Evolutionary conservation across 2,797 vertebrate species (phyloP).

Genomic region (Bucorvus abyssinicus): DNA sequence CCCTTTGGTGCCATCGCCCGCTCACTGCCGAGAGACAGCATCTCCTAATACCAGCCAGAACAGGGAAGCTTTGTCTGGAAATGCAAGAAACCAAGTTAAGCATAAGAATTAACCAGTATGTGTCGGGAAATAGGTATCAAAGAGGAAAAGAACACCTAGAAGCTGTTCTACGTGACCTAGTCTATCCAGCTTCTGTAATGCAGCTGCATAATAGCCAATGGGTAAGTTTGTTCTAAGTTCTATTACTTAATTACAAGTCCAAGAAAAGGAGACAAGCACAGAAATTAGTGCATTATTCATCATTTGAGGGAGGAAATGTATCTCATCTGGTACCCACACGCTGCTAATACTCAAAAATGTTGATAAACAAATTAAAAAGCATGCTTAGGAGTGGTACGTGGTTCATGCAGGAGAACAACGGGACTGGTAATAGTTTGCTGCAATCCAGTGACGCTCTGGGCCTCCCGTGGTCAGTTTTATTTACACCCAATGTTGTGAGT

Average conservation of each 20-base stretch:
- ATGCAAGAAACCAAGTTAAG: neutral
- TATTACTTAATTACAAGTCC: neutral
- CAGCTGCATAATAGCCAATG: fast-evolving
- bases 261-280: neutral
- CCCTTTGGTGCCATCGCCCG: conserved; percentile 50
- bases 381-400: fast-evolving
- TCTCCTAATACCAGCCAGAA: neutral
- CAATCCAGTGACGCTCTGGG: fast-evolving
- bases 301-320: neutral
- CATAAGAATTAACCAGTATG: neutral
- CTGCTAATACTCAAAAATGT: fast-evolving
- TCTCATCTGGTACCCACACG: neutral
- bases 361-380: neutral
- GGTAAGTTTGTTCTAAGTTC: neutral
- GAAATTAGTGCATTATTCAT: neutral
- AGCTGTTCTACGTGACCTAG: fast-evolving
- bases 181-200: fast-evolving
- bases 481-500: neutral
- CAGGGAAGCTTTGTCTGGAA: conserved; percentile 50
- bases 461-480: neutral
- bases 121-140: fast-evolving
- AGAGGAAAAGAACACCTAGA: neutral
- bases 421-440: neutral
- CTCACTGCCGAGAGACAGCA: neutral
- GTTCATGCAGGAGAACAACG: neutral